A percentile compares a stretch with the other conserved stretches of the same genome.
These are phyloP conservation scores for Zaprionus africanus DNA, from an alignment of 1,140 invertebrate species.

Conservation along the genomic window DNA sequence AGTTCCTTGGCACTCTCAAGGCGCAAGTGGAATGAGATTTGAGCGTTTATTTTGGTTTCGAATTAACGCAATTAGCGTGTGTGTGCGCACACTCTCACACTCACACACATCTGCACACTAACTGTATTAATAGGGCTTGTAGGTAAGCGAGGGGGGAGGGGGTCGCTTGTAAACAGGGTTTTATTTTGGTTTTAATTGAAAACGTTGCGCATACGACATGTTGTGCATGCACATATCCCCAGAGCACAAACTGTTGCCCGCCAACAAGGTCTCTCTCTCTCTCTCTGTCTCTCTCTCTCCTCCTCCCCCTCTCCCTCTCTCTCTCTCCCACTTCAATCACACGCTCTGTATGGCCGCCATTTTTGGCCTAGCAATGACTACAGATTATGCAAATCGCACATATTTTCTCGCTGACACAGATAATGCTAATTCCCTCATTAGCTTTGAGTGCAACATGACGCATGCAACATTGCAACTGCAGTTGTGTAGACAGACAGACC, in stretches of 20 bases:
- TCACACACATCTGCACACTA: neutral
- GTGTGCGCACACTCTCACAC: slow-evolving; percentile 18
- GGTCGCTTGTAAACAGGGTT: slow-evolving; percentile 50
- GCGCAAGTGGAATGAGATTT: slow-evolving; percentile 11
- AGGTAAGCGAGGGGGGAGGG: slow-evolving; percentile 2
- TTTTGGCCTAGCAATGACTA: slow-evolving; percentile 33
- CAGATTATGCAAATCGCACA: slow-evolving; percentile 59
- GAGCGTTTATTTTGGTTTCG: slow-evolving; percentile 70
- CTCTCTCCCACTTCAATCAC: slow-evolving; percentile 34
- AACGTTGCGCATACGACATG: slow-evolving; percentile 76
- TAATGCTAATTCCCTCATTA: slow-evolving; percentile 3
- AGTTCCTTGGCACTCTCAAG: slow-evolving; percentile 3
- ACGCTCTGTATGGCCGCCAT: slow-evolving; percentile 21
- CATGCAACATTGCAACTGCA: neutral
- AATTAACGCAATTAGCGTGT: slow-evolving; percentile 73
- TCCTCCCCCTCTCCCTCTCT: too few relatives aligned
- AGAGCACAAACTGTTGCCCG: slow-evolving; percentile 51
- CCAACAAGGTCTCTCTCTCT: slow-evolving; percentile 43
- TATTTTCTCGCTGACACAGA: slow-evolving; percentile 11
- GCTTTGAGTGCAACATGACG: neutral
- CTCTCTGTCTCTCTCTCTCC: neutral
- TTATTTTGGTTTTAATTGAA: slow-evolving; percentile 75
- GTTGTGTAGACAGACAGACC: neutral
- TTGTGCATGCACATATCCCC: slow-evolving; percentile 19
- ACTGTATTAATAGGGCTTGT: slow-evolving; percentile 30